phyloP scores from a whole-genome alignment of 2,888 invertebrate genomes.

The Agriopis aurantiaria region DNA sequence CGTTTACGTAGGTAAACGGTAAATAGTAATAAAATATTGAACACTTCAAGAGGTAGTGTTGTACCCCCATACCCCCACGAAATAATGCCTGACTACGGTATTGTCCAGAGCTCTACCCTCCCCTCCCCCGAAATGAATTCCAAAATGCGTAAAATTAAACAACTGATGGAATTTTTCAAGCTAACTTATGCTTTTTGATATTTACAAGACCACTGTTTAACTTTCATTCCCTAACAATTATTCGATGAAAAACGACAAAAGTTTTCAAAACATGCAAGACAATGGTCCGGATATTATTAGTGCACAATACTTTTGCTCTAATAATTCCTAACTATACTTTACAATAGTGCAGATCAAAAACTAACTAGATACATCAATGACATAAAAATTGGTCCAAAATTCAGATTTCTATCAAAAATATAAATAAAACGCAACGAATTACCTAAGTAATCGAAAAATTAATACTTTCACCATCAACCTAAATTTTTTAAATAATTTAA shows the following conservation, averaged over 20 bases:
- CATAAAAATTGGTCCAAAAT: slow-evolving; percentile 44
- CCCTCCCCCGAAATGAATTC: too few species aligned
- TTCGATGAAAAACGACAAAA: slow-evolving; percentile 13
- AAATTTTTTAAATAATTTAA: slow-evolving; percentile 15
- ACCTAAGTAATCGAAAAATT: slow-evolving; percentile 18
- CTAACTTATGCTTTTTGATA: not conserved
- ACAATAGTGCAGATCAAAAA: slow-evolving; percentile 5
- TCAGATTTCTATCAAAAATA: slow-evolving; percentile 31
- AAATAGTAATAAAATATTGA: too few species aligned
- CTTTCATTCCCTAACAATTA: slow-evolving; percentile 7
- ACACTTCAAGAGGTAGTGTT: too few species aligned
- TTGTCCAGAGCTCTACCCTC: too few species aligned
- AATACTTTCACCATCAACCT: slow-evolving; percentile 26
- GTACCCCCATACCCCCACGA: too few species aligned
- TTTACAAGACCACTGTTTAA: slow-evolving; percentile 1
- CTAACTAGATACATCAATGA: slow-evolving; percentile 15
- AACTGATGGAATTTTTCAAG: not conserved
- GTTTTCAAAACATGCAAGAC: slow-evolving; percentile 5
- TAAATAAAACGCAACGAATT: slow-evolving; percentile 29
- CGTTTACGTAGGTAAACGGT: too few species aligned
- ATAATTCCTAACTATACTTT: not conserved
- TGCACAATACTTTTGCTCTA: slow-evolving; percentile 5
- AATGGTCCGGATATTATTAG: not conserved
- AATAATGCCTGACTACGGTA: too few species aligned
- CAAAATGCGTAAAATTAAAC: not conserved